Base-by-base conservation (phyloP, 1,140 invertebrate species). In the Nephila pilipes region DNA sequence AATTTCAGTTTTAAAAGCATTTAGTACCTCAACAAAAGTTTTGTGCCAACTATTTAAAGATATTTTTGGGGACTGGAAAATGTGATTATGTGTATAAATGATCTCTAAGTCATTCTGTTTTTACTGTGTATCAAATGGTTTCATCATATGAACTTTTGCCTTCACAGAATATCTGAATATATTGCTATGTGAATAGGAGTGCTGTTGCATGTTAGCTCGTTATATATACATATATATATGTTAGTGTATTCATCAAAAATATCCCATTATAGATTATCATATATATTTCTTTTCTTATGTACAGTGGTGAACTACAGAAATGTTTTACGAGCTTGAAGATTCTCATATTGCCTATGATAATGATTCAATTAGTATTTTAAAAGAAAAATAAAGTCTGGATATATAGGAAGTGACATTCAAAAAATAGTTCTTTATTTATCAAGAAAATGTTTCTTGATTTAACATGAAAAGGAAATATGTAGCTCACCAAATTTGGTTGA, bases 271-370 rank as follows among this genome's bases (percentile, higher is more conserved):
- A 87, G 36, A 54, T 81, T 5, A 81, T 80, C 55, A 57, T 85
- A 36, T 12, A 58, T 85, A 22, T 87, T 75, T n/a, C n/a, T n/a
- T 88, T 54, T 75, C n/a, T 88, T 88, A 25, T 75, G 29, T 88
- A 88, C 25, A 69, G 63, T 88, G 60, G 63, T 88, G 54, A 46
- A 88, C 32, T 65, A 55, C 85, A 63, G 85, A 87, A 55, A 87
- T 63, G 58, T 87, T 87, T 87, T 87, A 87, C 36, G 85, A 87
- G 85, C 85, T 87, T 87, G 85, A 58, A 87, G 54, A 83, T 46
- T 83, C 38, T 83, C 80, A 54, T 83, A 55, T 83, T 83, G 80
- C 80, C 80, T 55, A 60, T 87, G 58, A 57, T 87, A 87, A 36
- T 87, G 32, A 36, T 87, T 87, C 25, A 87, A 57, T 87, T 87